Base-by-base conservation (phyloP, 2,888 invertebrate genomes). In the Cataglyphis altisquamis region DNA sequence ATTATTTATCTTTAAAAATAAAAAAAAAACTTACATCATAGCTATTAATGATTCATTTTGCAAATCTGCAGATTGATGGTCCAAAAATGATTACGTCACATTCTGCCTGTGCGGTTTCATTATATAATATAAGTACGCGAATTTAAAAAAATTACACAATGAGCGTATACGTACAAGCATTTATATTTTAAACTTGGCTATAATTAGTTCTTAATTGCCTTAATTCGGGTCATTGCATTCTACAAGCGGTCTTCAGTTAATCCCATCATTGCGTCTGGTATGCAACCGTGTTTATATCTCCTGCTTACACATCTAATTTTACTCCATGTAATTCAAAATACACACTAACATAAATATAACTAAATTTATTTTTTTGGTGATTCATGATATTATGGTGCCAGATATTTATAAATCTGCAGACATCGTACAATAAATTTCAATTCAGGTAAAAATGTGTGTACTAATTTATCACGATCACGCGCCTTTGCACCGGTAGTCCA, bases 201-300 rank as follows among this genome's bases (percentile, higher is more conserved):
- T 89, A 88, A 90, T 89, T 90, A 82, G 78, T 77, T 84, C 89
- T 89, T 90, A 92, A 92, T 92, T 91, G 89, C 83, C 86, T 83
- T 86, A 90, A 91, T 91, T 92, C 87, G 83, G 86, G 83, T 86
- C 88, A 84, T 89, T 88, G 87, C 68, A 73, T 81, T 82, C 78
- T 64, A 57, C 36, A 45, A 67, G 8, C 63, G 21, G 78, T 64
- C 45, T 82, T 67, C 62, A 41, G 29, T 74, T 84, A 84, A 83
- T 78, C 84, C 64, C 45, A 41, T 70, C 83, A 74, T 73, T 64
- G 74, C 60, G 68, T 25, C 21, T 72, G 82, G 60, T 57, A 60
- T 18, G 60, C 15, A n/a, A 60, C 21, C 32, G 32, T 70, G 70
- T 81, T 84, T 83, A 66, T 66, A 82, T 82, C 57, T 48, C 60